Evolutionary conservation across 1,140 invertebrate species (phyloP), one percentile per base, ranked within the genome.

Genomic region (Rhopalosiphum maidis): DNA sequence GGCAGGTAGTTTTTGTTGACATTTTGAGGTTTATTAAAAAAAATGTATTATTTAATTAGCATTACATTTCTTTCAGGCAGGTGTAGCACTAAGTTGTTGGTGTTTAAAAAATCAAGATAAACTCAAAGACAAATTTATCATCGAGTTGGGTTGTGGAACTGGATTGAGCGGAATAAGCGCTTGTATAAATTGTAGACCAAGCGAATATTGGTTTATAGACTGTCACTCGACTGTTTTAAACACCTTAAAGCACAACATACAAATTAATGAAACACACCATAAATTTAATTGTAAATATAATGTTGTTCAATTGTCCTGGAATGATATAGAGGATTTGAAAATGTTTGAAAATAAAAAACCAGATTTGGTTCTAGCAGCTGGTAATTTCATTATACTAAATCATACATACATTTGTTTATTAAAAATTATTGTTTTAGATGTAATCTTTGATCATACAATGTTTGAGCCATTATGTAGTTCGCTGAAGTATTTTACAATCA

Each of bases 141-240:
- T 96, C 22, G 96, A 96, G 95, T 94, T 96, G 91, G 96, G 96
- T 91, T 96, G 96, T 51, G 96, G 96, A 86, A 95, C 96, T 90
- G 96, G 96, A 87, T 95, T 96, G 90, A 95, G 96, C 54, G 96
- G 96, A 83, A 94, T 96, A n/a, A 94, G 95, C 21, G 94, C 96
- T 87, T 94, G 95, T 54, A 94, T 95, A 54, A 94, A 94, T 87
- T 96, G 96, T 94, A 94, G 94, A 35, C 95, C 96, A n/a, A 95
- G 95, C 93, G 94, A 94, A 88, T 96, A 96, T 90, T 95, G 95
- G 94, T 96, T 96, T 55, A 96, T 96, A 2, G 96, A 96, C 94
- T 96, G 95, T 94, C 96, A 96, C 94, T 93, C 94, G 30, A 94
- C 94, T 89, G 96, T 96, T 60, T 94, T 96, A 41, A 68, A 91